Evolutionary conservation across 2,797 vertebrate genomes (phyloP), one percentile per base, ranked within the genome.

Genomic region (Poecilia wingei): DNA sequence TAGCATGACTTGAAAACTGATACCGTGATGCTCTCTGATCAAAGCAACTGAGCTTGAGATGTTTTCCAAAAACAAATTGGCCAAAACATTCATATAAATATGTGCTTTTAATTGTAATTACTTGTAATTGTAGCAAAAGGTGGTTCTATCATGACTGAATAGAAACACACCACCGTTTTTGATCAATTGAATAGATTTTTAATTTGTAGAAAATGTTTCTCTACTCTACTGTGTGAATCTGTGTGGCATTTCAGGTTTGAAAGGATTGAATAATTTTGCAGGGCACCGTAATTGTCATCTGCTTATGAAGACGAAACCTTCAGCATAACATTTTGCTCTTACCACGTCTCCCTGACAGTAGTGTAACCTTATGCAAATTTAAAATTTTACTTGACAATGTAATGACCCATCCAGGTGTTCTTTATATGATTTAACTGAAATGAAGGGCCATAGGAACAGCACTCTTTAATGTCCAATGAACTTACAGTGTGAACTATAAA

Each of bases 301-400:
- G 18, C 28, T 28, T 47, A 57, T 20, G n/a, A 61, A 49, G 18
- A 20, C 20, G 8, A 28, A 81, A 55, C 47, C 36, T 81, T 51
- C 9, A 70, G 2, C 12, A 72, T 10, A 10, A 36, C 53, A 47
- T 36, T 81, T 76, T 41, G 36, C 7, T 71, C 73, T 43, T 9
- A 20, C 46, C 53, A 25, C 31, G 39, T 20, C 13, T 39, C 39
- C 33, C 18, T 25, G 8, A 20, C 45, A 36, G 18, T 64, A 61
- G 72, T 72, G 39, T 53, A 71, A 53, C 22, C n/a, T 5, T 36
- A 1, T 10, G 55, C 46, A 22, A n/a, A 57, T 41, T 31, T 41
- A 73, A 55, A 20, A 16, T 41, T 31, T 36, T 25, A 53, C 61
- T 70, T 76, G 74, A 73, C 64, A 53, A 64, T 73, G 79, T 64